Evolutionary conservation across 2,113 vertebrate species (phyloP).

Genomic region (Probosciger aterrimus): DNA sequence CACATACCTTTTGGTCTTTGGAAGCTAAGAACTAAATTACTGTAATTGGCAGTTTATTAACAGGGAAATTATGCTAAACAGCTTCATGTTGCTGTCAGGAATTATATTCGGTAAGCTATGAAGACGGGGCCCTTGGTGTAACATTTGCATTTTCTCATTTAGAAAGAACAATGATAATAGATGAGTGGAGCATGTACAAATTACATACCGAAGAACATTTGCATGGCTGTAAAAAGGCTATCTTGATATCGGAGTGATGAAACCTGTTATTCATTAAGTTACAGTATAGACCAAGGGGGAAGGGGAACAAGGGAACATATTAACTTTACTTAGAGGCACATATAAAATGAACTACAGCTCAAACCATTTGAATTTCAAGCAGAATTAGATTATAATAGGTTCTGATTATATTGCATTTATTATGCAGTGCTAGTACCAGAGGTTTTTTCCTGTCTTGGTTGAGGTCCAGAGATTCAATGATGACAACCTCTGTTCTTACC

Average conservation of each 20-base stretch:
- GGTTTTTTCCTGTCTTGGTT: not conserved
- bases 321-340: not conserved
- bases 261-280: slow-evolving; percentile 51
- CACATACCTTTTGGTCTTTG: slow-evolving; percentile 45
- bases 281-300: not conserved
- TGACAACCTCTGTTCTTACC: not conserved
- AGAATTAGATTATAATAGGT: not conserved
- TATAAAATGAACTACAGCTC: not conserved
- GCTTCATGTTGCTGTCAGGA: slow-evolving; percentile 77
- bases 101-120: slow-evolving; percentile 74
- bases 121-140: slow-evolving; percentile 60
- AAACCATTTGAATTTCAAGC: slow-evolving; percentile 15
- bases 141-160: slow-evolving; percentile 85
- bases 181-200: slow-evolving; percentile 73
- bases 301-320: not conserved
- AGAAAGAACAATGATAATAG: slow-evolving; percentile 77
- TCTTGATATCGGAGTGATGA: slow-evolving; percentile 59
- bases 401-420: not conserved
- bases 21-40: slow-evolving; percentile 75
- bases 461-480: not conserved
- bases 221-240: slow-evolving; percentile 52
- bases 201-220: slow-evolving; percentile 65
- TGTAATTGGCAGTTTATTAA: slow-evolving; percentile 90
- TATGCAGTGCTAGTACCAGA: not conserved
- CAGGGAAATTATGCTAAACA: slow-evolving; percentile 89